Base-by-base conservation (phyloP, 2,888 invertebrate genomes). In the Drosophila neoperkinsi region DNA sequence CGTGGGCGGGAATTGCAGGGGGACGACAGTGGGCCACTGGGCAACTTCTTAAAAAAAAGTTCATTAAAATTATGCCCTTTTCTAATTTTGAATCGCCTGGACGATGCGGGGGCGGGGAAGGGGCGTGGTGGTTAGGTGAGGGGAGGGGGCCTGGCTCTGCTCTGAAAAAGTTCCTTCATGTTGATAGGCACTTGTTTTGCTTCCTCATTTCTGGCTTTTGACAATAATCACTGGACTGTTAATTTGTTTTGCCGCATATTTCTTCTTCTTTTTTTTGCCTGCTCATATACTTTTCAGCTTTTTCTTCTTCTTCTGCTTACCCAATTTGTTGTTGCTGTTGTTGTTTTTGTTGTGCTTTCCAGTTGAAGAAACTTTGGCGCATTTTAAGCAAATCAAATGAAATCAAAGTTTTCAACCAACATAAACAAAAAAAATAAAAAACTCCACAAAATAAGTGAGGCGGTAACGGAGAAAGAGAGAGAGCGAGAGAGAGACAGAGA, bases 171-270 rank as follows among this genome's bases (percentile, higher is more conserved):
- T 68, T 67, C 50, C 57, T 34, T 33, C 50, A 38, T 57, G 74
- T 74, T 77, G 84, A 84, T 83, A 76, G 84, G 88, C 82, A 87
- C 85, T 87, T 89, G 80, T 84, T 74, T 75, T 79, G 74, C 82
- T 88, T 81, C 81, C 79, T 81, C 79, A 62, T 63, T 67, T 69
- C 55, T 87, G 81, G 78, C 88, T 84, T 77, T 90, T 84, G 82
- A 92, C 88, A 91, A 91, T 89, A 79, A 91, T 92, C 91, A 91
- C 74, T 91, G 89, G 88, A 91, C 91, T 92, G 92, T 91, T 91
- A 91, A 91, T 91, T 91, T 84, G 73, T 83, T 46, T 82, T 76
- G 75, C 77, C 73, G 69, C 74, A 77, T 73, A 82, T 25, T 25
- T 25, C 66, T 68, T 79, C 46, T 43, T 64, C 36, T 67, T 68